These are phyloP conservation scores for Eumaeus atala DNA, from an alignment of 1,140 invertebrate species.

Conservation along the genomic window DNA sequence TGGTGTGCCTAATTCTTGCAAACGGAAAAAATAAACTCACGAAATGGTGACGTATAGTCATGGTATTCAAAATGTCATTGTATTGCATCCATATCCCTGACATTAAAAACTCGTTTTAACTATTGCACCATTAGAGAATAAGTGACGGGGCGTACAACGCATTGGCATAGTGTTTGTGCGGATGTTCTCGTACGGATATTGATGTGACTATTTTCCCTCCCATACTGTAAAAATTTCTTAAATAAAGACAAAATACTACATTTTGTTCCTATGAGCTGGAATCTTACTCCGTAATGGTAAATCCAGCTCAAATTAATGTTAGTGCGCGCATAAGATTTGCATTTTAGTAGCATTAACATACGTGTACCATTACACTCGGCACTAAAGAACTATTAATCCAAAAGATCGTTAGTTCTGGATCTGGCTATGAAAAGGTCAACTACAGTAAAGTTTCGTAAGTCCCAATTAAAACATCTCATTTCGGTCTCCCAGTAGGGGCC, in stretches of 20 bases:
- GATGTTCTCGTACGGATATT: neutral
- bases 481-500: neutral
- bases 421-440: slow-evolving; percentile 4
- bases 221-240: neutral
- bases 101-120: no score
- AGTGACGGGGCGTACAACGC: no score
- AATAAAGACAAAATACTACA: neutral
- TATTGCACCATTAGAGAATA: no score
- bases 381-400: slow-evolving; percentile 7
- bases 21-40: no score
- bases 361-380: slow-evolving; percentile 3
- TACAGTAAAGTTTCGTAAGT: slow-evolving; percentile 11
- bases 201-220: neutral
- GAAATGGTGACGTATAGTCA: no score
- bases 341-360: slow-evolving; percentile 7
- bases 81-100: no score
- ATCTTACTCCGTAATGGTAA: neutral
- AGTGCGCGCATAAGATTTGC: slow-evolving; percentile 6
- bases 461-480: slow-evolving; percentile 11
- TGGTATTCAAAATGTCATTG: no score
- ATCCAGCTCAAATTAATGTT: neutral
- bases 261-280: slow-evolving; percentile 1
- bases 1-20: no score
- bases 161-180: no score
- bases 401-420: slow-evolving; percentile 3